Evolutionary conservation across 2,797 vertebrate species (phyloP).

Genomic region (Amblyraja radiata): DNA sequence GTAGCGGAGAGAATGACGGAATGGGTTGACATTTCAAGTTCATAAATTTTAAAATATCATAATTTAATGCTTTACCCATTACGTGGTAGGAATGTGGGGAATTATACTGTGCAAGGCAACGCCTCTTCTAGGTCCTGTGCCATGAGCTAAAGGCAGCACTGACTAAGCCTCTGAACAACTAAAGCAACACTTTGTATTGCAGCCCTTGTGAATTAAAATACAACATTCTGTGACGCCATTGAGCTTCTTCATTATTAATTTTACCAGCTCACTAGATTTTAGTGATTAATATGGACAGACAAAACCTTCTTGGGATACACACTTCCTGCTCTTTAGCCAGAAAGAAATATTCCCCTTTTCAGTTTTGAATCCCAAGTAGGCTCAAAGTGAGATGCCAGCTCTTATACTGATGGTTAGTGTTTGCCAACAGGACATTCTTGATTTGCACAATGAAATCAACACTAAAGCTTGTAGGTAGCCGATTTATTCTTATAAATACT

Average conservation of each 20-base stretch:
- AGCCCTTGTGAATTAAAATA: background rate
- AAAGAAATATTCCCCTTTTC: background rate
- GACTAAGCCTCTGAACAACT: background rate
- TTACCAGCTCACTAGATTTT: background rate
- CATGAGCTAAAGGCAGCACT: background rate
- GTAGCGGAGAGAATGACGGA: too few relatives aligned
- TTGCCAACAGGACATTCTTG: background rate
- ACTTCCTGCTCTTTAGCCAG: background rate
- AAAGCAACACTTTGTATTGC: background rate
- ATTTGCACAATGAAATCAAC: background rate
- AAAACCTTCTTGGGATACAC: background rate
- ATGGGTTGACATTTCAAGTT: too few relatives aligned
- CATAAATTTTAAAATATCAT: background rate
- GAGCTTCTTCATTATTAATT: background rate
- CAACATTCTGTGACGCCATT: background rate
- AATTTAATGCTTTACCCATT: background rate
- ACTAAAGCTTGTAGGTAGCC: background rate
- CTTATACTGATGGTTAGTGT: background rate
- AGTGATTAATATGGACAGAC: background rate
- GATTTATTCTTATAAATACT: background rate
- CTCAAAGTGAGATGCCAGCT: background rate
- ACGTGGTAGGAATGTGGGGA: background rate
- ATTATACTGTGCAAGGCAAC: background rate
- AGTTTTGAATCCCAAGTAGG: background rate
- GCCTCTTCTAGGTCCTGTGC: background rate